phyloP scores from a whole-genome alignment of 2,888 invertebrate genomes.

The Caenorhabditis panamensis region DNA sequence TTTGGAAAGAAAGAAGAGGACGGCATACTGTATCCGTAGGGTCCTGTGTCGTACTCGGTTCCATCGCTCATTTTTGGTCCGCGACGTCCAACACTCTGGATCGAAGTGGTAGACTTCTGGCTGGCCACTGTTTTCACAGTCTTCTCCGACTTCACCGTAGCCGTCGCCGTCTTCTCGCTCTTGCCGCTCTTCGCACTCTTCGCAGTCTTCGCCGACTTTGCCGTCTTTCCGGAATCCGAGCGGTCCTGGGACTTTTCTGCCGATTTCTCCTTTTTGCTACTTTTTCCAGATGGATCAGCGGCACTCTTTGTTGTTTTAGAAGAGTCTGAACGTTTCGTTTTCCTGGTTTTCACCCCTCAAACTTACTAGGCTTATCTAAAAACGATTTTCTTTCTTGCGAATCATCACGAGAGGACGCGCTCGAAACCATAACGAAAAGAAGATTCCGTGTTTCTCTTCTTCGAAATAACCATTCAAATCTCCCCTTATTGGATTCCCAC shows the following conservation, averaged over 20 bases:
- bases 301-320: slow-evolving; percentile 42
- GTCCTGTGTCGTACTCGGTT: slow-evolving; percentile 60
- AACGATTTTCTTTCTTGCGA: slow-evolving; percentile 58
- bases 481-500: not conserved
- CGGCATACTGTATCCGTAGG: slow-evolving; percentile 50
- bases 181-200: not conserved
- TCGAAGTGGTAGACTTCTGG: too few relatives aligned
- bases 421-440: slow-evolving; percentile 42
- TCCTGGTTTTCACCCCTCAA: not conserved
- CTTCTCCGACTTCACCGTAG: not conserved
- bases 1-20: not conserved
- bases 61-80: slow-evolving; percentile 64
- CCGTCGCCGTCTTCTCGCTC: not conserved
- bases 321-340: slow-evolving; percentile 22
- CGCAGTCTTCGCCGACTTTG: slow-evolving; percentile 14
- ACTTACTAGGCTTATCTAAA: slow-evolving; percentile 55
- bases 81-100: slow-evolving; percentile 19
- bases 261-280: slow-evolving; percentile 32
- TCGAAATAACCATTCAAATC: slow-evolving; percentile 26
- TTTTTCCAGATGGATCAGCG: slow-evolving; percentile 41
- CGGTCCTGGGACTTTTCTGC: not conserved
- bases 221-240: slow-evolving; percentile 10
- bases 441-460: slow-evolving; percentile 15
- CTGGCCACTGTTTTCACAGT: not conserved
- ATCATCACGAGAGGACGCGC: slow-evolving; percentile 44